A percentile compares a stretch with the other conserved stretches of the same genome.
These are phyloP conservation scores for Himalopsyche japonica DNA, from an alignment of 2,888 invertebrate species.

Conservation along the genomic window DNA sequence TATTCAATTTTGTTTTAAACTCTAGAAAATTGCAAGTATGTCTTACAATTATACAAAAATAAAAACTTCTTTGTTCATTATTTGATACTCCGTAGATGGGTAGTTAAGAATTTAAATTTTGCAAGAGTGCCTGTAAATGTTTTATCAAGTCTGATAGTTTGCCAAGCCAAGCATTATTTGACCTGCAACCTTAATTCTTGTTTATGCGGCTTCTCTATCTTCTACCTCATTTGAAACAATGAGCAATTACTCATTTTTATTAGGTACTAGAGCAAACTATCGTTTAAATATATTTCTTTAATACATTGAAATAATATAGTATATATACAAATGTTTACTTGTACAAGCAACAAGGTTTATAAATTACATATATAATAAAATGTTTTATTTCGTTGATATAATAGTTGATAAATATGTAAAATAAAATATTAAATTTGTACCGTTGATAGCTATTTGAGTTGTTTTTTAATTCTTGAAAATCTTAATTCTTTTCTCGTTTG, in stretches of 20 bases:
- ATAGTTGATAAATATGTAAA: too few species aligned
- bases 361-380: too few species aligned
- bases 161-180: not conserved
- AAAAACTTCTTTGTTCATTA: not conserved
- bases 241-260: not conserved
- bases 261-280: not conserved
- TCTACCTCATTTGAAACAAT: not conserved
- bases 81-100: not conserved
- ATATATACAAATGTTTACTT: too few species aligned
- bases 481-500: too few species aligned
- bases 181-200: not conserved
- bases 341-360: too few species aligned
- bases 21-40: too few species aligned
- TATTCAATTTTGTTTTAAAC: too few species aligned
- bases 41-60: not conserved
- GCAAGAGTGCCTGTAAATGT: not conserved
- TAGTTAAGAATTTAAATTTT: not conserved
- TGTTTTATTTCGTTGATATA: too few species aligned
- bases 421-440: too few species aligned
- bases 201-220: not conserved
- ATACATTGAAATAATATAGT: too few species aligned
- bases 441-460: too few species aligned
- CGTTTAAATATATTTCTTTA: not conserved
- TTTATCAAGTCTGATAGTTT: not conserved
- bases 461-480: too few species aligned